Evolutionary conservation across 2,797 vertebrate genomes (phyloP).

Genomic region (Holocentrus rufus): DNA sequence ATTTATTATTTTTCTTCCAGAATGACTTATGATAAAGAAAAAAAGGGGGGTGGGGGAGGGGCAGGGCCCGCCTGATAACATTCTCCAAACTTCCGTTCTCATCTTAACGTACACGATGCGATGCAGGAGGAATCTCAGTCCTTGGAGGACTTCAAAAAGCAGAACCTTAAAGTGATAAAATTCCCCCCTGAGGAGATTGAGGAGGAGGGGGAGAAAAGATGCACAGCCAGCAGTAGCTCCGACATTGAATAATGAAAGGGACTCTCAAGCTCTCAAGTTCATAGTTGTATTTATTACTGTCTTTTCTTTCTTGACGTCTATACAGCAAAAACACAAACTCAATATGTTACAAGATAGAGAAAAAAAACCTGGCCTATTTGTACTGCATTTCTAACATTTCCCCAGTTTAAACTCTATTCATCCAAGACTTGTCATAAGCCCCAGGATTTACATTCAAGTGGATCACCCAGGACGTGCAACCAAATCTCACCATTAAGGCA

Average conservation of each 20-base stretch:
- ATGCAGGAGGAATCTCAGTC: slow-evolving; percentile 31
- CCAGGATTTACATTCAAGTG: not conserved
- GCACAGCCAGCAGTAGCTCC: slow-evolving; percentile 54
- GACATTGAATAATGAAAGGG: slow-evolving; percentile 70
- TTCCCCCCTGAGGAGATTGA: slow-evolving; percentile 45
- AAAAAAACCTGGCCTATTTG: not conserved
- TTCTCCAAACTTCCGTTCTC: slow-evolving; percentile 22
- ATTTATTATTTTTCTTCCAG: not conserved
- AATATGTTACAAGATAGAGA: slow-evolving; percentile 8
- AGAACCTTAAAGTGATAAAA: slow-evolving; percentile 57
- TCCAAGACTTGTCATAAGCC: not conserved
- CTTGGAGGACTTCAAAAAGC: slow-evolving; percentile 43
- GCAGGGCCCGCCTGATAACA: slow-evolving; percentile 5
- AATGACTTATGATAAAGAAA: not conserved
- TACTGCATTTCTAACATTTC: slow-evolving; percentile 9
- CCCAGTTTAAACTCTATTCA: not conserved
- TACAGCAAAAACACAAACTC: slow-evolving; percentile 36
- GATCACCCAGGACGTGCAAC: slow-evolving; percentile 14
- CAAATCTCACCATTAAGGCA: slow-evolving; percentile 20
- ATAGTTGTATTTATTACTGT: slow-evolving; percentile 68
- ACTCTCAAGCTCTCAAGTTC: slow-evolving; percentile 62
- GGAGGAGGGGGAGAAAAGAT: slow-evolving; percentile 31
- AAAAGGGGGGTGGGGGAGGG: no score
- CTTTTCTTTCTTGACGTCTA: slow-evolving; percentile 51
- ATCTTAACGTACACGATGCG: slow-evolving; percentile 37